These are phyloP conservation scores for Dysidea cf. avara DNA, from an alignment of 37 sponge, comb jelly and placozoan species.

Conservation along the genomic window DNA sequence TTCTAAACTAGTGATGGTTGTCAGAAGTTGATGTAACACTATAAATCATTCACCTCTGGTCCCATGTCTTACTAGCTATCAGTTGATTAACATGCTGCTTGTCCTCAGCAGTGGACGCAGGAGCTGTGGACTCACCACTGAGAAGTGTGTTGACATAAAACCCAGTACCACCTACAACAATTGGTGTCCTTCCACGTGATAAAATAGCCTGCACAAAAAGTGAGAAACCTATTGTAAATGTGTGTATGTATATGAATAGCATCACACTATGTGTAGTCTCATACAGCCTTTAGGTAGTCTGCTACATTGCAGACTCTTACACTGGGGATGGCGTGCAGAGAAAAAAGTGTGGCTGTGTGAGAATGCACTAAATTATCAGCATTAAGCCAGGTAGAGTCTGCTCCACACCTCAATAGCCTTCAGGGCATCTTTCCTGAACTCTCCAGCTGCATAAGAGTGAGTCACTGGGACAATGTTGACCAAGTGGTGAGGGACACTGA, in stretches of 20 bases:
- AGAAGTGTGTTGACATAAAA: constrained; percentile 83
- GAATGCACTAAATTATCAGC: no score
- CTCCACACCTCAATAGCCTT: constrained; percentile 45
- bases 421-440: constrained; percentile 35
- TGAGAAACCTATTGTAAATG: background rate
- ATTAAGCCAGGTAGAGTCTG: background rate
- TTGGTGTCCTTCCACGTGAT: constrained; percentile 66
- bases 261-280: background rate
- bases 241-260: background rate
- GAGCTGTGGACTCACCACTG: constrained; percentile 30
- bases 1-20: constrained; percentile 42
- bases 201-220: constrained; percentile 57
- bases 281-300: background rate
- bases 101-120: constrained; percentile 51
- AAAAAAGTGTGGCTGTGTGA: no score
- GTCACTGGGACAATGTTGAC: constrained; percentile 53
- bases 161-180: constrained; percentile 96
- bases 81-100: constrained; percentile 39
- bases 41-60: no score
- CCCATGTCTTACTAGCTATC: constrained; percentile 53
- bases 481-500: constrained; percentile 56
- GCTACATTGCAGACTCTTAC: background rate
- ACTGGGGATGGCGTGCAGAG: no score
- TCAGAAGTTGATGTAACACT: no score
- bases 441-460: constrained; percentile 46